A percentile compares a stretch with the other conserved stretches of the same genome.
phyloP scores from a whole-genome alignment of 2,888 invertebrate species.

The Chrysolina oricalcia region DNA sequence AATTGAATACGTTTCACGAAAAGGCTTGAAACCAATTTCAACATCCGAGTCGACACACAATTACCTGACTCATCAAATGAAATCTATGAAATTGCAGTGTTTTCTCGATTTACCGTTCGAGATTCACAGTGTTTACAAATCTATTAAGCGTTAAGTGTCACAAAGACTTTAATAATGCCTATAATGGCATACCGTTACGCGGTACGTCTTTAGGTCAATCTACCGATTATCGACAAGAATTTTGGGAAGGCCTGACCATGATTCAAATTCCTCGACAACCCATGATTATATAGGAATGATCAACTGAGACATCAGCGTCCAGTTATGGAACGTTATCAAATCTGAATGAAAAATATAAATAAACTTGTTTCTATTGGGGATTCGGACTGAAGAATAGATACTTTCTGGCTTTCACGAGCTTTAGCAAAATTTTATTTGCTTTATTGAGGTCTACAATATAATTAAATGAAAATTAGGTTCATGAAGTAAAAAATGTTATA shows the following conservation, averaged over 20 bases:
- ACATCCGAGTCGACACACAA: background rate
- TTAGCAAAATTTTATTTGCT: too few species aligned
- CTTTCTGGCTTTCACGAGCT: too few species aligned
- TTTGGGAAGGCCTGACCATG: background rate
- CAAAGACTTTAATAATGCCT: constrained; percentile 15
- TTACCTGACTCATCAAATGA: constrained; percentile 5
- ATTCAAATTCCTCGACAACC: background rate
- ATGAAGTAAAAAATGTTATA: too few species aligned
- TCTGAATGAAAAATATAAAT: too few species aligned
- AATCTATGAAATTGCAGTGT: background rate
- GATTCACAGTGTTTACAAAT: background rate
- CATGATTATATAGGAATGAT: too few species aligned
- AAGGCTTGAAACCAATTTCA: background rate
- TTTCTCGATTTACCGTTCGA: constrained; percentile 26
- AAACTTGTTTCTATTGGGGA: too few species aligned
- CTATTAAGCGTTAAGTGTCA: constrained; percentile 10
- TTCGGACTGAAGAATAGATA: too few species aligned
- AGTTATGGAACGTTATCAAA: too few species aligned
- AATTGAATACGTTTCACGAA: background rate
- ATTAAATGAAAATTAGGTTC: too few species aligned
- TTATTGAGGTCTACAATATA: too few species aligned
- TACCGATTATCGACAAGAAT: constrained; percentile 17
- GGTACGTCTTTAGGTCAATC: constrained; percentile 18
- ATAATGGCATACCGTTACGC: constrained; percentile 6
- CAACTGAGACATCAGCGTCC: too few species aligned